Percentiles rank a stretch among this genome's conserved stretches.
Conservation (phyloP, 1,140 invertebrate genomes). For the Drosophila malerkotliana region DNA sequence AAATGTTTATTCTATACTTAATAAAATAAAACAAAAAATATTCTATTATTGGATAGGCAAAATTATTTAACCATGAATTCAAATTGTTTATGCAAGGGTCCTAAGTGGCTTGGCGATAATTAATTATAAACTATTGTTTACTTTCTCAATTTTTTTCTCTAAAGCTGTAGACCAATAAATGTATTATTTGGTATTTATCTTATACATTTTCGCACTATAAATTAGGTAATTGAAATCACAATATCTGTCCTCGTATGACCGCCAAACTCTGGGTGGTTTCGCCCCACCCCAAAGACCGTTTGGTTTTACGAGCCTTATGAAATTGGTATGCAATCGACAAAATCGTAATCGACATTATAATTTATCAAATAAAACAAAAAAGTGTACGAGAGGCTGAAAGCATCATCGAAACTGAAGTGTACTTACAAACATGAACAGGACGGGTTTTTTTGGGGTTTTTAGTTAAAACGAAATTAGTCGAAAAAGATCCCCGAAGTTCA, state of each 20-base stretch:
- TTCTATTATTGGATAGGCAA: conserved; percentile 24
- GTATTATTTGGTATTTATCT: not conserved
- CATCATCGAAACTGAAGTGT: conserved; percentile 14
- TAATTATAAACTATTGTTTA: not conserved
- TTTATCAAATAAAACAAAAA: conserved; percentile 57
- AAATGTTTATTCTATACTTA: conserved; percentile 29
- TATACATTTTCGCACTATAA: not conserved
- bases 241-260: conserved; percentile 32
- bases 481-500: not conserved
- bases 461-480: conserved; percentile 1
- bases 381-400: not conserved
- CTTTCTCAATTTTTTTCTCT: not conserved
- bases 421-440: not conserved
- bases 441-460: not conserved
- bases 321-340: conserved; percentile 61
- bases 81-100: not conserved
- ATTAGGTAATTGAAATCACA: conserved; percentile 5
- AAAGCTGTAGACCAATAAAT: not conserved
- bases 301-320: conserved; percentile 19
- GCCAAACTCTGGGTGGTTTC: conserved; percentile 21
- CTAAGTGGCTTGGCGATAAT: not conserved
- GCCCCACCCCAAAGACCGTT: conserved; percentile 7
- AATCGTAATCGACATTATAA: conserved; percentile 62
- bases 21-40: conserved; percentile 25
- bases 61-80: conserved; percentile 6